Percentiles rank a stretch among this genome's conserved stretches.
Evolutionary conservation across 2,888 invertebrate genomes (phyloP).

Genomic region (Geophilus truncorum): DNA sequence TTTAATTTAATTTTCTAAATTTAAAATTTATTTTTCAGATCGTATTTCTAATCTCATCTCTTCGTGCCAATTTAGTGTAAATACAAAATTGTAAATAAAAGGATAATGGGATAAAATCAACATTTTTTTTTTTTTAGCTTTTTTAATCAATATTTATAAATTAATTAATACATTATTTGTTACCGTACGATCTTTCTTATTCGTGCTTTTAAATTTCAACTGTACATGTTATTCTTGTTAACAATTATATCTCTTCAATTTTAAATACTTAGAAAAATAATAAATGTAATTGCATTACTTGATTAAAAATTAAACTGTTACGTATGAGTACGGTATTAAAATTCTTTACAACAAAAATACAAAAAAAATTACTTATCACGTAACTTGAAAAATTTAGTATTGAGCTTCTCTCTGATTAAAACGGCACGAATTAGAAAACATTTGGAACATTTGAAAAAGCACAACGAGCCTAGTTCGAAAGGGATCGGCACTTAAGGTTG

Average conservation of each 20-base stretch:
- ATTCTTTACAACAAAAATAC: not conserved
- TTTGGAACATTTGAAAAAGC: too few species aligned
- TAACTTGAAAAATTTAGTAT: not conserved
- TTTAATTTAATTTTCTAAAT: not conserved
- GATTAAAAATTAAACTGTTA: not conserved
- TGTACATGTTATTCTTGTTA: too few species aligned
- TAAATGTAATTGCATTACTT: too few species aligned
- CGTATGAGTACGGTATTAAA: too few species aligned
- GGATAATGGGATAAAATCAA: not conserved
- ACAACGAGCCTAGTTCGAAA: too few species aligned
- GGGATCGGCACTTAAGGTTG: too few species aligned
- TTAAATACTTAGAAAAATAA: too few species aligned
- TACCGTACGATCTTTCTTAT: too few species aligned
- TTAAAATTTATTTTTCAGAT: not conserved
- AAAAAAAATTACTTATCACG: not conserved
- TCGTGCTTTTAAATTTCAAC: too few species aligned
- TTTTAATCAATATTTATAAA: too few species aligned
- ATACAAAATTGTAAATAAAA: not conserved
- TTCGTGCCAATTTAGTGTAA: not conserved
- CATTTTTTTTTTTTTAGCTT: not conserved
- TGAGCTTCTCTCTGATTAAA: constrained; percentile 59
- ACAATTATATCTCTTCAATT: too few species aligned
- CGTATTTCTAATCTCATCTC: not conserved
- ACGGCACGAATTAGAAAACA: constrained; percentile 78
- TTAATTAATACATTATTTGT: too few species aligned